Base-by-base conservation (phyloP, 2,888 invertebrate species). In the Papilio elwesi region DNA sequence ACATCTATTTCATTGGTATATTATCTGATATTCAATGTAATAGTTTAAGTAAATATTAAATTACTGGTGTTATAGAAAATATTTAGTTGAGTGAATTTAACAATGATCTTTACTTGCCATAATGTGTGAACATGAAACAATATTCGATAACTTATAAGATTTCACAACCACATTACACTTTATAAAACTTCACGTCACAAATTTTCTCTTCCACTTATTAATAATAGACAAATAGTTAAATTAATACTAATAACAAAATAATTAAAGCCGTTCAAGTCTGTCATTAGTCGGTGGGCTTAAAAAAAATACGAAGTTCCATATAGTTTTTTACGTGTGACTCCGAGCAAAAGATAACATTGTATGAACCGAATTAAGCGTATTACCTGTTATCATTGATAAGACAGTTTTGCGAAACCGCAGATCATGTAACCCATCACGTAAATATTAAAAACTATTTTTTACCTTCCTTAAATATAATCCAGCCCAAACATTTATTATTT, bases 381-480 rank as follows among this genome's bases (percentile, higher is more conserved):
- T 88, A 89, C 86, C 87, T 83, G 84, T 88, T 91, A 90, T 91
- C 91, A 83, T 78, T 86, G 86, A 86, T 87, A 88, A 85, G 77
- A 43, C 78, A 87, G 52, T 55, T 73, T 73, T 73, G 73, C 66
- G 73, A 66, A 69, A 73, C 62, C 53, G 66, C 53, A 53, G 47
- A 52, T 38, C 52, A 64, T 66, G 26, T 64, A 63, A 65, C 38
- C 26, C 36, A 26, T 63, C 48, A 52, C 48, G 4, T 64, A 59
- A 43, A 59, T 64, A 48, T 43, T 26, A n/a, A 57, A 65, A 57
- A 65, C 48, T 55, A 62, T 26, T 43, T 51, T 65, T 51, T n/a
- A 26, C 1, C 10, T 38, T 16, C 26, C 26, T 26, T 49, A 47
- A 15, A 64, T 10, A 4, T 2, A 26, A 26, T 26, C 26, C 26